Evolutionary conservation across 2,888 invertebrate genomes (phyloP).

Genomic region (Cephus runcator): DNA sequence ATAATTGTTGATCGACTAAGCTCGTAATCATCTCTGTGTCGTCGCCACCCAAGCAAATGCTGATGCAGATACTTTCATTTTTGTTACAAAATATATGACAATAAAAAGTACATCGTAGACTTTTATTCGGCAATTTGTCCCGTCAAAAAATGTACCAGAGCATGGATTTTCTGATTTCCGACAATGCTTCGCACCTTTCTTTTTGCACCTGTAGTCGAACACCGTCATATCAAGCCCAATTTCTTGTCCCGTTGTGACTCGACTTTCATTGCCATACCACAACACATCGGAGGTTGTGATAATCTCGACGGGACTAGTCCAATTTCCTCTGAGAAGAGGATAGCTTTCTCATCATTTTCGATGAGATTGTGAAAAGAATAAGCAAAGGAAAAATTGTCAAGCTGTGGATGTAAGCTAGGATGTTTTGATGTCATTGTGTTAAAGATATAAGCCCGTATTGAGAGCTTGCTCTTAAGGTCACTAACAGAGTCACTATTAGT

Average conservation of each 20-base stretch:
- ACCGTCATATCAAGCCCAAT: constrained; percentile 20
- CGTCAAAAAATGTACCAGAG: constrained; percentile 25
- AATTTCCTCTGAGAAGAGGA: too few relatives aligned
- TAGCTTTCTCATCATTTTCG: too few relatives aligned
- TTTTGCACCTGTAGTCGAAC: constrained; percentile 14
- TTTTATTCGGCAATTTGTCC: constrained; percentile 14
- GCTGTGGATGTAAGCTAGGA: too few relatives aligned
- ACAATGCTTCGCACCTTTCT: constrained; percentile 18
- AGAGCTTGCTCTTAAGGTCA: too few relatives aligned
- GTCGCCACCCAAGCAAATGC: constrained; percentile 18
- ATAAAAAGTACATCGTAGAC: constrained; percentile 23
- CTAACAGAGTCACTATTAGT: too few relatives aligned
- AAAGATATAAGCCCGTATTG: too few relatives aligned
- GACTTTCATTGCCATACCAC: constrained; percentile 19
- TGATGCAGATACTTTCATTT: constrained; percentile 20
- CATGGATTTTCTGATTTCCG: constrained; percentile 16
- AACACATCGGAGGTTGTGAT: constrained; percentile 17
- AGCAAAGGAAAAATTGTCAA: too few relatives aligned
- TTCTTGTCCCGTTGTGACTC: constrained; percentile 10
- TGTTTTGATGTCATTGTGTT: too few relatives aligned
- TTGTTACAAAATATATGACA: constrained; percentile 16
- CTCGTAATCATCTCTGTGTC: not conserved
- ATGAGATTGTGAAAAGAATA: too few relatives aligned
- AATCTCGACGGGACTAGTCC: too few relatives aligned
- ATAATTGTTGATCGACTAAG: constrained; percentile 19